phyloP scores from a whole-genome alignment of 2,888 invertebrate species.

The Pheosia tremula region DNA sequence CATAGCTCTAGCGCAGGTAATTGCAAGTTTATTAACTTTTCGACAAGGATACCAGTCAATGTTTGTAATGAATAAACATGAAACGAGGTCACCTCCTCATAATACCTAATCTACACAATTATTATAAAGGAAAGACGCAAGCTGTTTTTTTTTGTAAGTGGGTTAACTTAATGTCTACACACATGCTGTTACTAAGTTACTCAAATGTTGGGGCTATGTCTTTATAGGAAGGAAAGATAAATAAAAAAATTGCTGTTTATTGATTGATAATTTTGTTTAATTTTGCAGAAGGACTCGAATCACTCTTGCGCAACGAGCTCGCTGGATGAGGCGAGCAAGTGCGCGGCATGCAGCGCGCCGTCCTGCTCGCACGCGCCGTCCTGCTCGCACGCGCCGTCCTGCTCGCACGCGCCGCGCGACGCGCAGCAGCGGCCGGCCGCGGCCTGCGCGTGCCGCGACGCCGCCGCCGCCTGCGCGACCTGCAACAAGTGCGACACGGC shows the following conservation, averaged over 20 bases:
- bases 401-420: slow-evolving; percentile 51
- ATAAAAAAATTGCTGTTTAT: background rate
- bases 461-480: slow-evolving; percentile 45
- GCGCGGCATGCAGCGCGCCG: slow-evolving; percentile 57
- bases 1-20: slow-evolving; percentile 82
- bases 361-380: slow-evolving; percentile 60
- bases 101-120: slow-evolving; percentile 4
- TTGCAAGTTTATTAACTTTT: slow-evolving; percentile 15
- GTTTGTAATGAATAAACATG: slow-evolving; percentile 3
- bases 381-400: slow-evolving; percentile 72
- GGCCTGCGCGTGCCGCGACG: slow-evolving; percentile 50
- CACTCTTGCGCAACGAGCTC: slow-evolving; percentile 58
- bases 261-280: background rate
- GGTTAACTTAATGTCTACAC: background rate
- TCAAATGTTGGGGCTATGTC: background rate
- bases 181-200: background rate
- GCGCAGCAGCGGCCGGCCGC: slow-evolving; percentile 32
- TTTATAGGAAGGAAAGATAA: background rate
- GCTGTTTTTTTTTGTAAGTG: background rate
- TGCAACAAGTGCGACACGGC: slow-evolving; percentile 80
- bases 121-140: slow-evolving; percentile 12
- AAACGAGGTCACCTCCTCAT: slow-evolving; percentile 8
- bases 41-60: background rate
- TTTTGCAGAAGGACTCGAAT: slow-evolving; percentile 69
- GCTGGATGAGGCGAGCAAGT: slow-evolving; percentile 54